Conservation (phyloP, 2,113 vertebrate species). For the Cardinalis cardinalis region DNA sequence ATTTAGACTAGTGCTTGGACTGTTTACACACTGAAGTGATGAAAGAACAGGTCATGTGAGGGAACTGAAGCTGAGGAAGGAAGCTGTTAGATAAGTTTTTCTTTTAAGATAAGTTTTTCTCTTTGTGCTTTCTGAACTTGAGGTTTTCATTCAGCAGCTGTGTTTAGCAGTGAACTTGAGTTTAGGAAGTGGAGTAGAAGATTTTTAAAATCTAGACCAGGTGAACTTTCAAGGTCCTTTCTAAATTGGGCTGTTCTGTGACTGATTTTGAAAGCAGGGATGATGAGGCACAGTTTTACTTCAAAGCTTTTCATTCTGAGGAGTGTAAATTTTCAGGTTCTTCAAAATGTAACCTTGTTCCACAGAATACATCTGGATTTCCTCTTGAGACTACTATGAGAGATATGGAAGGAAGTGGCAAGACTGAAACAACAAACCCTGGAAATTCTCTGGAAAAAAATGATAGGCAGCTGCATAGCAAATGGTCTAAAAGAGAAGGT, state of each 20-base stretch:
- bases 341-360: constrained; percentile 59
- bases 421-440: constrained; percentile 3
- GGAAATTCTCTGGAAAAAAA: constrained; percentile 17
- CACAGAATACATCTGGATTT: constrained; percentile 50
- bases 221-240: not conserved
- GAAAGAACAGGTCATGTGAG: not conserved
- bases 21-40: not conserved
- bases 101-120: not conserved
- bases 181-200: not conserved
- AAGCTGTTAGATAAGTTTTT: not conserved
- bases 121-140: not conserved
- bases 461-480: not conserved
- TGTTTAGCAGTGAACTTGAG: not conserved
- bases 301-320: constrained; percentile 8
- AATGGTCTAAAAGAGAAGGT: not conserved
- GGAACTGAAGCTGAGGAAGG: not conserved
- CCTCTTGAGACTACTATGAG: not conserved
- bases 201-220: not conserved
- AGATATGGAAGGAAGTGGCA: constrained; percentile 19
- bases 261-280: not conserved
- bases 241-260: not conserved
- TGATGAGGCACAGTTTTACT: not conserved
- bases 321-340: not conserved
- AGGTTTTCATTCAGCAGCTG: not conserved
- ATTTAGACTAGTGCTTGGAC: not conserved